These are phyloP conservation scores for Paradoxurus hermaphroditus DNA, from an alignment of 2,113 vertebrate genomes.

Conservation along the genomic window DNA sequence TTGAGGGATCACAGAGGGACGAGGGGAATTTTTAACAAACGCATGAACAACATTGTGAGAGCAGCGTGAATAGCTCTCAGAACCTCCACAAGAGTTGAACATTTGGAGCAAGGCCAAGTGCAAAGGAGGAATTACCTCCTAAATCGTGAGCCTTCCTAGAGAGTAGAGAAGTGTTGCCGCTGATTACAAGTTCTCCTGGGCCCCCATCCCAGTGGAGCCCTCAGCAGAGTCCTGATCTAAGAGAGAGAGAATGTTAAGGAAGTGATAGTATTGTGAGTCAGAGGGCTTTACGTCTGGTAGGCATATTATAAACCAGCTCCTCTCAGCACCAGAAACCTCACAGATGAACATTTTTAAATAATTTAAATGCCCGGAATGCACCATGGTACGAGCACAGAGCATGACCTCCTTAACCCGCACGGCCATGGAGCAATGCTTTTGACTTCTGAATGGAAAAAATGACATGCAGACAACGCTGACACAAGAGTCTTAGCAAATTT, in stretches of 20 bases:
- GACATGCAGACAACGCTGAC: neutral
- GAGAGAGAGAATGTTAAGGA: neutral
- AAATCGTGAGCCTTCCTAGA: neutral
- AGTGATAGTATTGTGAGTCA: neutral
- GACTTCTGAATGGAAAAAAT: constrained; percentile 47
- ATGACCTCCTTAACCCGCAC: neutral
- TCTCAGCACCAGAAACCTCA: neutral
- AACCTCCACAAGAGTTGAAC: neutral
- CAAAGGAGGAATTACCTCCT: neutral
- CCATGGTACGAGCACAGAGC: neutral
- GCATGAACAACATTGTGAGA: neutral
- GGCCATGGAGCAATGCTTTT: neutral
- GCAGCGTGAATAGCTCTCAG: neutral
- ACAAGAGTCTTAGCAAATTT: neutral
- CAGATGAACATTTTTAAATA: neutral
- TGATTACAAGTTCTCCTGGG: neutral
- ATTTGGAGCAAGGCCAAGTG: neutral
- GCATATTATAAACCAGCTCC: neutral
- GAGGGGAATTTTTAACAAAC: neutral
- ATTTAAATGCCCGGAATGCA: neutral
- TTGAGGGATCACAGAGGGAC: neutral
- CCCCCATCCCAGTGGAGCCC: neutral
- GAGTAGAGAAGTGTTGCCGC: neutral
- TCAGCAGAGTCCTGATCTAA: neutral
- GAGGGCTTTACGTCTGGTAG: neutral